phyloP scores from a whole-genome alignment of 2,797 vertebrate species.

The Eulemur mongoz region DNA sequence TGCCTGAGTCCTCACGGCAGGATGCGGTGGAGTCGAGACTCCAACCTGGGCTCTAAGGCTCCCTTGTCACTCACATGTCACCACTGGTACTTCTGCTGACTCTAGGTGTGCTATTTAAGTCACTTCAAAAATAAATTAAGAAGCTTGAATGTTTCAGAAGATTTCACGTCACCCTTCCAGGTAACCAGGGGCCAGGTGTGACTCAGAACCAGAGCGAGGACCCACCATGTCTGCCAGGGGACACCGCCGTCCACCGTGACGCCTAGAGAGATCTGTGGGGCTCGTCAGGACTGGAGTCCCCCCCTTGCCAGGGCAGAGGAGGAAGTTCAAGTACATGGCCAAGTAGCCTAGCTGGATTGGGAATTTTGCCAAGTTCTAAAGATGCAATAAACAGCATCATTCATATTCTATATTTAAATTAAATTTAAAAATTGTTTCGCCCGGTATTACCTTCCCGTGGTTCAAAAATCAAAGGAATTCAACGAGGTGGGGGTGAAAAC shows the following conservation, averaged over 20 bases:
- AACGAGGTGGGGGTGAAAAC: too few relatives aligned
- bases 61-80: background rate
- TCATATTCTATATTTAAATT: background rate
- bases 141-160: background rate
- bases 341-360: too few relatives aligned
- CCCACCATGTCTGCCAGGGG: too few relatives aligned
- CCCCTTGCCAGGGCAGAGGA: background rate
- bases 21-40: background rate
- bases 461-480: background rate
- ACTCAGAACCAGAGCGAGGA: background rate
- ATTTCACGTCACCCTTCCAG: background rate
- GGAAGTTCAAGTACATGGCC: background rate
- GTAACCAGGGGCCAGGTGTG: too few relatives aligned
- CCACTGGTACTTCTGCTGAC: too few relatives aligned
- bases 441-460: rapidly evolving
- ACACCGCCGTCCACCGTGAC: rapidly evolving
- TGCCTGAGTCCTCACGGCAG: background rate
- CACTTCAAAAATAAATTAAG: background rate
- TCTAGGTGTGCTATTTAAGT: background rate
- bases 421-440: background rate
- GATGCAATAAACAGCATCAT: background rate
- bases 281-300: background rate
- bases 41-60: too few relatives aligned
- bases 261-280: rapidly evolving
- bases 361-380: background rate